These are phyloP conservation scores for Zaprionus tsacasi DNA, from an alignment of 1,140 invertebrate species.

Conservation along the genomic window DNA sequence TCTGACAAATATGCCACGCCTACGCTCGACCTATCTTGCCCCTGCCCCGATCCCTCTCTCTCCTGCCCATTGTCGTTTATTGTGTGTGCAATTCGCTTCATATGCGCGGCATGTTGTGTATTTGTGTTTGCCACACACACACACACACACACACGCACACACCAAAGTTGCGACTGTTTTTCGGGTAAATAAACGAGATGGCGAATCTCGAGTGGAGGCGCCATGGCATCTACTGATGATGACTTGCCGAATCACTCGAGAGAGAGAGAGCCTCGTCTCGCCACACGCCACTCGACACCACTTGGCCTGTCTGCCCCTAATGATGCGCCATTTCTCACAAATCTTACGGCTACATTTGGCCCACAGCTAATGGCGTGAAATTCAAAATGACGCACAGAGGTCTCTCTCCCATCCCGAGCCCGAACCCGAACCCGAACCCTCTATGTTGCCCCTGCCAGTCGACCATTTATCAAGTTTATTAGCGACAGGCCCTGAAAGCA, in stretches of 20 bases:
- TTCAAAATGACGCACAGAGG: constrained; percentile 70
- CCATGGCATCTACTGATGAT: constrained; percentile 29
- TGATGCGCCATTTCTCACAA: constrained; percentile 79
- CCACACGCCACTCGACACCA: constrained; percentile 62
- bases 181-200: constrained; percentile 61
- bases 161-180: constrained; percentile 64
- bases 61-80: constrained; percentile 24
- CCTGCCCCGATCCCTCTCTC: background rate
- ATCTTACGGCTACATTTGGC: constrained; percentile 50
- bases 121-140: constrained; percentile 70
- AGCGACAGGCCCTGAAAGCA: constrained; percentile 41
- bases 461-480: constrained; percentile 81
- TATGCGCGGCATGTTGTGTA: constrained; percentile 61
- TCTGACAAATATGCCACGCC: constrained; percentile 48
- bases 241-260: constrained; percentile 66
- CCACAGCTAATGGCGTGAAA: constrained; percentile 77
- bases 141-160: constrained; percentile 25
- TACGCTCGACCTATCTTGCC: constrained; percentile 1
- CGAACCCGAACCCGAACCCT: background rate
- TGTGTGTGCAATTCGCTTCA: constrained; percentile 60
- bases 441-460: constrained; percentile 31
- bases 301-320: constrained; percentile 63
- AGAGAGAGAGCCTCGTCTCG: no score
- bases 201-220: background rate
- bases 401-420: background rate